Base-by-base conservation (phyloP, 2,113 vertebrate genomes). In the Nerophis ophidion region DNA sequence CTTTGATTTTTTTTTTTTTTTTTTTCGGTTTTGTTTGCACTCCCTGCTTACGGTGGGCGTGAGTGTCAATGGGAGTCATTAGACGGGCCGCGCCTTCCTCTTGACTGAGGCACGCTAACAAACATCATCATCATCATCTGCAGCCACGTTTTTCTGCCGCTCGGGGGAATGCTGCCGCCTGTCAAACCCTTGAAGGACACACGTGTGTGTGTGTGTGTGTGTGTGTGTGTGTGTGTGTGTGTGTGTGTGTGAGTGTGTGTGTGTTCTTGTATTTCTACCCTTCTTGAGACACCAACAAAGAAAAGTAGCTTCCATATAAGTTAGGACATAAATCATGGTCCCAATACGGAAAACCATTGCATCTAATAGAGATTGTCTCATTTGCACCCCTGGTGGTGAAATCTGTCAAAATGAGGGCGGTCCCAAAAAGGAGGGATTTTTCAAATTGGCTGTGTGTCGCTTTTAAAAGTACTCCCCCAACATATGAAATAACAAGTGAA, bases 31-130 rank as follows among this genome's bases (percentile, higher is more conserved):
- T 26, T 26, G 26, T 26, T 26, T 63, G 77, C 70, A 66, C 76
- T 34, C 75, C 60, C 66, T 79, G 74, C 78, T 83, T 77, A 68
- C 45, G 70, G 60, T 16, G 16, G 64, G 57, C 54, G 61, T 69
- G 66, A 7, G 68, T 68, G 79, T 78, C 75, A 77, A 84, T 61
- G 77, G 81, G 84, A 81, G 85, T 90, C 84, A 76, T 90, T 88
- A 87, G 72, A 64, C 59, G 57, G 69, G 68, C 69, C 72, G 48
- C 65, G 60, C 68, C 50, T 71, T 64, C 59, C 40, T 65, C 79
- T 74, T 71, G 14, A 63, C 74, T 57, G 59, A 17, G 17, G 65
- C 70, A 74, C 61, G 61, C 66, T 82, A 81, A 81, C 82, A 76
- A 75, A 53, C 76, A 68, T 52, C 76, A 76, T n/a, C 63, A 55